These are phyloP conservation scores for Gallinago nigripennis DNA, from an alignment of 2,797 vertebrate genomes.

Conservation along the genomic window DNA sequence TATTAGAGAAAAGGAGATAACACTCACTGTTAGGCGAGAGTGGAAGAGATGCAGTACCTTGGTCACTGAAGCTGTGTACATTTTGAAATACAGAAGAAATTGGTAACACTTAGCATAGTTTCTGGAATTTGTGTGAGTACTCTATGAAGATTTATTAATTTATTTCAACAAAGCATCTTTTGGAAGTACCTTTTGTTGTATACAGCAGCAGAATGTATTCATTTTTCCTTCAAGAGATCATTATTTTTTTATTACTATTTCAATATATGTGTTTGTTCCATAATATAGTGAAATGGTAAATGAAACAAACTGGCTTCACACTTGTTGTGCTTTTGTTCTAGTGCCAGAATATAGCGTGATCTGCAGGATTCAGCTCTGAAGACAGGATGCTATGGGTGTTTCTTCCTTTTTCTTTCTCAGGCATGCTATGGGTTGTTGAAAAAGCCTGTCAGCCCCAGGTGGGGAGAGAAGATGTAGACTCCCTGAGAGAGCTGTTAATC, in stretches of 20 bases:
- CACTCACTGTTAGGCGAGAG: neutral
- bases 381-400: neutral
- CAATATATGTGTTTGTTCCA: accelerated
- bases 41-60: neutral
- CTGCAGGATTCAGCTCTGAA: neutral
- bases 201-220: neutral
- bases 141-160: neutral
- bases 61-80: neutral
- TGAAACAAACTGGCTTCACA: neutral
- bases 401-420: neutral
- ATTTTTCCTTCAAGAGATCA: neutral
- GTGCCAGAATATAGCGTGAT: neutral
- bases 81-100: neutral
- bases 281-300: neutral
- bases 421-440: neutral
- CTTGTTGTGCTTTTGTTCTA: neutral
- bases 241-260: neutral
- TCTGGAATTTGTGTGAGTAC: neutral
- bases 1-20: neutral
- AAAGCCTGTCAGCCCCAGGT: neutral
- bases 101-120: neutral
- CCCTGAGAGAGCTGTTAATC: neutral
- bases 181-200: neutral
- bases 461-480: neutral
- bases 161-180: neutral